Conservation (phyloP, 2,888 invertebrate genomes). For the Cephalotes varians region DNA sequence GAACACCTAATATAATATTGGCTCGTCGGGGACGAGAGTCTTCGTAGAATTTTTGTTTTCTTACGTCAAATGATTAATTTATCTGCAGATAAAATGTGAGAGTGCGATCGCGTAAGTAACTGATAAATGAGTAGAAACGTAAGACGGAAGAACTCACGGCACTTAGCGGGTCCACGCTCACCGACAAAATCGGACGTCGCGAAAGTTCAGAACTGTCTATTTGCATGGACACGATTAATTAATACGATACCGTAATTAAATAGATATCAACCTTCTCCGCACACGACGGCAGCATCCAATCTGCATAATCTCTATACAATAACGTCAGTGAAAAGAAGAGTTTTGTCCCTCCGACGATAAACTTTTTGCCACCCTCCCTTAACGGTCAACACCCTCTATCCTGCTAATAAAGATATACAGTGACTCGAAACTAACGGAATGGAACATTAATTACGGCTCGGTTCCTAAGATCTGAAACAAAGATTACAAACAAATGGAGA, state of each 20-base stretch:
- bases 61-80: not conserved
- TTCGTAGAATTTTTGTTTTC: not conserved
- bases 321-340: constrained; percentile 68
- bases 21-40: not conserved
- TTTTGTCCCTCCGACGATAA: constrained; percentile 52
- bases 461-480: not conserved
- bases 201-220: constrained; percentile 31
- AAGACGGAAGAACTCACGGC: not conserved
- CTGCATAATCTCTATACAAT: constrained; percentile 84
- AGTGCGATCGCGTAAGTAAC: not conserved
- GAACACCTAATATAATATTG: no score
- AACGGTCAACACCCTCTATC: constrained; percentile 40
- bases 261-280: constrained; percentile 79
- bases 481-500: not conserved
- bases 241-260: constrained; percentile 79
- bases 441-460: not conserved
- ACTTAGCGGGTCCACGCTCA: not conserved
- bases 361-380: constrained; percentile 63
- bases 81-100: not conserved
- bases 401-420: constrained; percentile 25
- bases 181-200: constrained; percentile 26
- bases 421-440: constrained; percentile 7
- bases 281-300: constrained; percentile 71
- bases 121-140: not conserved
- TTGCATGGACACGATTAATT: constrained; percentile 65